Evolutionary conservation across 1,140 invertebrate genomes (phyloP), one percentile per base, ranked within the genome.

Genomic region (Gryon sp.): DNA sequence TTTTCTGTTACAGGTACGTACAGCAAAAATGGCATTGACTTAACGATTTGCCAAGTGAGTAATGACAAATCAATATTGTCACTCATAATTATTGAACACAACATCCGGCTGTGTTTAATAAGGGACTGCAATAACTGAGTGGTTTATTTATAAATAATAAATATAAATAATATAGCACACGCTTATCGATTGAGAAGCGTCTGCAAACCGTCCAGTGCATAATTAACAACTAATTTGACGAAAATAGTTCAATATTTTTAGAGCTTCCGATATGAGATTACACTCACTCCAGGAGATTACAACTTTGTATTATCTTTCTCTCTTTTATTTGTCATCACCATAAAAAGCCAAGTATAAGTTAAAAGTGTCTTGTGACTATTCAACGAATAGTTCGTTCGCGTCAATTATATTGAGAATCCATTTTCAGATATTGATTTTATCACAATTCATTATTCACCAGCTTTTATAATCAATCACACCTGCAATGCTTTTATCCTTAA

Each of bases 1-100:
- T 62, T 24, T 38, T 62, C 28, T 48, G 28, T 62, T 48, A 15
- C 43, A 62, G 43, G 57, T 62, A 62, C 30, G 57, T 62, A 46
- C 18, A 46, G 0, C 18, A 26, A 20, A 45, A 18, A 16, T 40
- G 38, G 40, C 26, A 32, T 43, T 32, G 38, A 34, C 26, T 59
- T 15, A 16, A 22, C 14, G 53, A 45, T 32, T 43, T 8, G 11
- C 3, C 32, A 43, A 30, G 55, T 59, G 26, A 59, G 53, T 59
- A 59, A 59, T 45, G 26, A 59, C 22, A 45, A 59, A 45, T 59
- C 55, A 45, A 34, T 59, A 59, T 45, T 45, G 28, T 45, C 28
- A 9, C 32, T 32, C 8, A 32, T 5, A 1, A 12, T 34, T 34
- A 11, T 34, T 34, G 11, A n/a, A n/a, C 19, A 40, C 8, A 55